Base-by-base conservation (phyloP, 2,888 invertebrate species). In the Dicyrtomina minuta region DNA sequence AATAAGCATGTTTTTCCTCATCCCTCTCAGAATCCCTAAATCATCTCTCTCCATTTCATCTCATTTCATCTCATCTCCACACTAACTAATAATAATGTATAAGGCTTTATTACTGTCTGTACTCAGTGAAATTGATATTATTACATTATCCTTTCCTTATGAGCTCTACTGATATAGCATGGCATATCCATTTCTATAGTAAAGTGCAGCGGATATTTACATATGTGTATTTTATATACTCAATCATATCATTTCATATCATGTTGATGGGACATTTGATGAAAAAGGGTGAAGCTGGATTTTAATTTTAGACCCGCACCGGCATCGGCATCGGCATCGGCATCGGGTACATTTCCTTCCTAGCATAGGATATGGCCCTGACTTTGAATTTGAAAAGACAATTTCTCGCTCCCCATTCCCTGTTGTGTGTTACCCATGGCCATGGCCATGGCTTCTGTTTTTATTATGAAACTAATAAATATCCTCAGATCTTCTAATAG, bases 31-130 rank as follows among this genome's bases (percentile, higher is more conserved):
- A n/a, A n/a, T n/a, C n/a, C n/a, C n/a, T n/a, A n/a, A n/a, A n/a
- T n/a, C n/a, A n/a, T n/a, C n/a, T n/a, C n/a, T n/a, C n/a, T n/a
- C n/a, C n/a, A n/a, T n/a, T n/a, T n/a, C n/a, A 46, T 46, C 46
- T 17, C 46, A 8, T 46, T n/a, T n/a, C n/a, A 62, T 62, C 49
- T 17, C 26, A 49, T 51, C 62, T 49, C 51, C 62, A 27, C 62
- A 62, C 62, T 49, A 62, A 62, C 49, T 62, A 46, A 49, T 49
- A 62, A 62, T 62, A 62, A 62, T 62, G 62, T 62, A 62, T 62
- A n/a, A n/a, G 46, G 49, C 62, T 62, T 62, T 62, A 62, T 62
- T 62, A 49, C 49, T 49, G n/a, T n/a, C n/a, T n/a, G n/a, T n/a
- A 46, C 62, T 62, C 62, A 62, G 44, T 44, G 49, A 62, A 62